Base-by-base conservation (phyloP, 2,113 vertebrate species). In the Archilochus colubris region DNA sequence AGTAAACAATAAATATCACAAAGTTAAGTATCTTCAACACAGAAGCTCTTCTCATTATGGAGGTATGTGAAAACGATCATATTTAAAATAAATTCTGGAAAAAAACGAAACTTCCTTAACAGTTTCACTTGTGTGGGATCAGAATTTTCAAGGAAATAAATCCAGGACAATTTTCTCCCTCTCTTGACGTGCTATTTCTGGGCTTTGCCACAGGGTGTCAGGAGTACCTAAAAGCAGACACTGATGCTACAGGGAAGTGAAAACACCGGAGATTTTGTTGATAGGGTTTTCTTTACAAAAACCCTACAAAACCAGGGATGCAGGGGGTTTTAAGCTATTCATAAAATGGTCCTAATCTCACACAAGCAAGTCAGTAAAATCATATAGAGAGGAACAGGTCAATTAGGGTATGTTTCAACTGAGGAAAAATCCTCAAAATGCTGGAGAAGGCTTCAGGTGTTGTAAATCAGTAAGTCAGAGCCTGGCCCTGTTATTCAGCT, bases 141-240 rank as follows among this genome's bases (percentile, higher is more conserved):
- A 3, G 11, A 23, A 73, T 16, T 64, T 78, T 67, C 46, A 59
- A 58, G 70, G 30, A 50, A 81, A 69, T 13, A 6, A 75, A 40
- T 8, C 38, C 31, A 5, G 10, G 5, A 13, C 1, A 9, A 16
- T 70, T 46, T 67, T 44, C 57, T 81, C 30, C 6, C 15, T 16
- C 19, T 36, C 23, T n/a, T n/a, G n/a, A 4, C 1, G 0, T 51
- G 62, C 20, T 59, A 1, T 87, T 76, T 5, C 85, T 17, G 22
- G 20, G 10, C 43, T 70, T 44, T 63, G 48, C 58, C 92, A 75
- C 78, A 53, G 67, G 85, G 62, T 36, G 81, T 84, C 73, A 86
- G 81, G 66, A n/a, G 13, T 27, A 57, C 70, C 7, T 3, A 21
- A 1, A 9, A 64, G 58, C 15, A 0, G 0, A 36, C 22, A 10